Evolutionary conservation across 2,888 invertebrate genomes (phyloP), one percentile per base, ranked within the genome.

Genomic region (Trichacis sp.): DNA sequence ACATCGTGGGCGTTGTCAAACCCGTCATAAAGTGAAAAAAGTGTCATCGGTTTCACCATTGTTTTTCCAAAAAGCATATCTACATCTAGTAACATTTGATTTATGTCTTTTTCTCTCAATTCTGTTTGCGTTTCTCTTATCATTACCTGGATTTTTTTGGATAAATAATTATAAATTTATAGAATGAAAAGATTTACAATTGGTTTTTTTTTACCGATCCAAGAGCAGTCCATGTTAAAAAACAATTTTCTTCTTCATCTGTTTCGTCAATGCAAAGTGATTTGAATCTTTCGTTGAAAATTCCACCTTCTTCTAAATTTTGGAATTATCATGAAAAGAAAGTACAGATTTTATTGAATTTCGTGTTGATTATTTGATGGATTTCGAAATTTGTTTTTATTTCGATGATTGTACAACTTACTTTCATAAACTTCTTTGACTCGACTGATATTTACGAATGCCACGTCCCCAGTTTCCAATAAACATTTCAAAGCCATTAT

Each of bases 381-480:
- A n/a, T n/a, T n/a, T n/a, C n/a, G n/a, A n/a, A n/a, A n/a, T n/a
- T n/a, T n/a, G n/a, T n/a, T n/a, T n/a, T n/a, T n/a, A n/a, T n/a
- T n/a, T n/a, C n/a, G n/a, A n/a, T n/a, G n/a, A n/a, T n/a, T n/a
- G n/a, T n/a, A n/a, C n/a, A n/a, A 76, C 84, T 82, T 73, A 89
- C 91, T 88, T 69, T 87, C 85, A 40, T 56, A 70, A 73, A 90
- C 88, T 74, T 88, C 88, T 59, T 89, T 88, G 43, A 88, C 88
- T 1, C 88, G 87, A 18, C 86, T 85, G 64, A 90, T 88, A 70
- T 89, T 89, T 1, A 95, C 84, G 73, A 95, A 94, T 0, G 94
- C 94, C 0, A 95, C 93, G 74, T 95, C 94, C 2, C 88, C 92
- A 0, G 89, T 90, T 64, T 90, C 89, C 1, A 88, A 85, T 11